Conservation (phyloP, 1,140 invertebrate genomes). For the Drosophila nasuta region DNA sequence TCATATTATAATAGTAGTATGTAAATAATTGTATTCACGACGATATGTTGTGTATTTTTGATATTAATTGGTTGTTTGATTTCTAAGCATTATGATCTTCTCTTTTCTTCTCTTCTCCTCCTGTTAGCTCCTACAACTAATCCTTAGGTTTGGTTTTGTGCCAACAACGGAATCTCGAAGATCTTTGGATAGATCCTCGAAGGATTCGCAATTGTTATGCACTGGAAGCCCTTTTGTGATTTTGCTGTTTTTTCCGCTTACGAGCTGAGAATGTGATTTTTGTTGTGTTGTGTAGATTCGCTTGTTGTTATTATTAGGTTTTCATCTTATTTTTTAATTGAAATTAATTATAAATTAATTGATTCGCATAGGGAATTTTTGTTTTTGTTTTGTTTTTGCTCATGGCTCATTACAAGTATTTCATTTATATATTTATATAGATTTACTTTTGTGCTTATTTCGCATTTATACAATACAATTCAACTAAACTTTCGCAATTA, state of each 20-base stretch:
- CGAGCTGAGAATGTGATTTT: conserved; percentile 20
- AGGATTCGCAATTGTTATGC: conserved; percentile 22
- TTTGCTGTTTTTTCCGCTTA: conserved; percentile 58
- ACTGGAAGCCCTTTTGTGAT: conserved; percentile 84
- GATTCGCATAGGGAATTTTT: conserved; percentile 84
- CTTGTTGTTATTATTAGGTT: conserved; percentile 44
- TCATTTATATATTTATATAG: conserved; percentile 51
- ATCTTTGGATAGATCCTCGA: not conserved
- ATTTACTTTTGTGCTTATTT: conserved; percentile 43
- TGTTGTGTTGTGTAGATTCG: conserved; percentile 33
- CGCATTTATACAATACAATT: conserved; percentile 57
- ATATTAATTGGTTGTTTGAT: conserved; percentile 76
- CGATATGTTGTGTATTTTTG: conserved; percentile 83
- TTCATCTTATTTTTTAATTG: conserved; percentile 64
- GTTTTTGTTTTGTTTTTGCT: conserved; percentile 39
- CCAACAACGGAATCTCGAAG: not conserved
- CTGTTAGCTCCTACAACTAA: conserved; percentile 51
- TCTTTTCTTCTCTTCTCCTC: conserved; percentile 40
- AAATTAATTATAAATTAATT: conserved; percentile 85
- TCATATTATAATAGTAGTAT: conserved; percentile 22
- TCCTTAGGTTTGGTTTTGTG: conserved; percentile 56
- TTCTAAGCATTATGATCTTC: conserved; percentile 23
- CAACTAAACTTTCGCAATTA: conserved; percentile 68
- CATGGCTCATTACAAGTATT: conserved; percentile 15
- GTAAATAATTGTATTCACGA: conserved; percentile 52